Evolutionary conservation across 2,113 vertebrate species (phyloP), one percentile per base, ranked within the genome.

Genomic region (Otis tarda): DNA sequence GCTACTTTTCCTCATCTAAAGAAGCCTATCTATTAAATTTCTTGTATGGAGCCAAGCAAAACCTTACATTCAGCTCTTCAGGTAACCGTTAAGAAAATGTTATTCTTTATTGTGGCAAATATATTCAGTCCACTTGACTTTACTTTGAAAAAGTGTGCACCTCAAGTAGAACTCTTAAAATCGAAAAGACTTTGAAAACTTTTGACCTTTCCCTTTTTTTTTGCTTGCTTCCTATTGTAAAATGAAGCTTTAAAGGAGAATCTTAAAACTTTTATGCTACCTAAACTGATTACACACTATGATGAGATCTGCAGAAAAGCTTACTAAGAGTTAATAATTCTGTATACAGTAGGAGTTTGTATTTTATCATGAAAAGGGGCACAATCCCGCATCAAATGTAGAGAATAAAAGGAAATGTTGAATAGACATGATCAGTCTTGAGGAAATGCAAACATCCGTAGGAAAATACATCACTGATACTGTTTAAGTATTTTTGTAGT

Each of bases 401-500:
- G 81, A 81, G 76, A 83, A 78, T 89, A 30, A 95, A 89, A 87
- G 90, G 81, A 95, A 93, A 50, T 45, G 53, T 85, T 76, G 64
- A 75, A 31, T 81, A 52, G 64, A 49, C 68, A 4, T 21, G 60
- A 52, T 83, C 0, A 0, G 52, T 91, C 73, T 94, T 84, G 74
- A 95, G 91, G 89, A 95, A 96, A 31, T 57, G 61, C 49, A 91
- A 90, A 80, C 39, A 84, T 95, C 89, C 49, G 2, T 83, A 52
- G 77, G 83, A 87, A 90, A 75, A 83, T 39, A 41, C 60, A 89
- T 89, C 25, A 23, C 22, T 67, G 64, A 52, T 83, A 14, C n/a
- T 89, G 68, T 89, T 67, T 33, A 30, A 67, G 63, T 18, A 33
- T 14, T 81, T 81, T 74, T 4, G 12, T 52, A 43, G 18, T 18